Conservation (phyloP, 2,888 invertebrate species). For the Argyresthia albistria region DNA sequence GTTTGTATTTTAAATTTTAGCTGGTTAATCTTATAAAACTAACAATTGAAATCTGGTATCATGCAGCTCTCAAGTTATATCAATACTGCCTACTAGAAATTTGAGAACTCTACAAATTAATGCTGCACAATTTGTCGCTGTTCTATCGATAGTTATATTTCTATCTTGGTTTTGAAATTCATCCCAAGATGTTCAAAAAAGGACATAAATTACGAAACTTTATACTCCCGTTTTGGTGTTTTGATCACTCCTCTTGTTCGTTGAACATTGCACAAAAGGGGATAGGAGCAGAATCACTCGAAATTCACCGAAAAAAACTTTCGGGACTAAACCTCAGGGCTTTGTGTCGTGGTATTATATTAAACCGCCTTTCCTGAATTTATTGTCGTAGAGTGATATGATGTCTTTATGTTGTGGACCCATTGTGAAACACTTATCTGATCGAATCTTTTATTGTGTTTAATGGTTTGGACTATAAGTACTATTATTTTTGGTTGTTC, state of each 20-base stretch:
- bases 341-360: slow-evolving; percentile 44
- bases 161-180: too few relatives aligned
- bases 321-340: slow-evolving; percentile 43
- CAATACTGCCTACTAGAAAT: too few relatives aligned
- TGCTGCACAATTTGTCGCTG: too few relatives aligned
- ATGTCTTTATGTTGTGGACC: slow-evolving; percentile 63
- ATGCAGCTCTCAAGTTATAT: too few relatives aligned
- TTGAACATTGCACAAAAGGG: slow-evolving; percentile 47
- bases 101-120: too few relatives aligned
- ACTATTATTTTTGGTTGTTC: slow-evolving; percentile 21
- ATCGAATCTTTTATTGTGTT: slow-evolving; percentile 53
- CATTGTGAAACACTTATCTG: slow-evolving; percentile 65
- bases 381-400: slow-evolving; percentile 67
- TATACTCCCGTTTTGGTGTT: slow-evolving; percentile 25
- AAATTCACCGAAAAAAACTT: slow-evolving; percentile 34
- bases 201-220: slow-evolving; percentile 12
- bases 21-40: too few relatives aligned
- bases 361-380: slow-evolving; percentile 62
- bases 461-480: slow-evolving; percentile 37
- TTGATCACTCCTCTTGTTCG: slow-evolving; percentile 67
- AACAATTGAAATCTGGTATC: too few relatives aligned
- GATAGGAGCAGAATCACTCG: slow-evolving; percentile 30
- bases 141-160: too few relatives aligned
- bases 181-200: background rate
- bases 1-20: too few relatives aligned